Base-by-base conservation (phyloP, 2,888 invertebrate genomes). In the Neoascia interrupta region DNA sequence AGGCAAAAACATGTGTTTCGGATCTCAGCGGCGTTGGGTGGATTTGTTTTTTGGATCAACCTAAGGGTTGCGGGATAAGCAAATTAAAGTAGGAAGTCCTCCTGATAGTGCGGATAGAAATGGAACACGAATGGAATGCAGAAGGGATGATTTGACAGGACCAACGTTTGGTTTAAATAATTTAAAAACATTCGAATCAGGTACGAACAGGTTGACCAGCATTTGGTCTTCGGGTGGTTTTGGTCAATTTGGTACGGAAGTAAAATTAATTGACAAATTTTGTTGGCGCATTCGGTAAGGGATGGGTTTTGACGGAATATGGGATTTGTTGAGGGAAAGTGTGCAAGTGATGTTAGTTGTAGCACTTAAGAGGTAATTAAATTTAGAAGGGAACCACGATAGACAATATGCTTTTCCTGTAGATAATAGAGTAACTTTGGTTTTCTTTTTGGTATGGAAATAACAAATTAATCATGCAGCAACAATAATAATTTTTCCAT, bases 1-100 rank as follows among this genome's bases (percentile, higher is more conserved):
- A n/a, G n/a, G 66, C 47, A 49, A 84, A 87, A 87, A 87, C 88
- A 88, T 88, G 88, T 88, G 88, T 85, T 88, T 84, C 84, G 83
- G 86, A 86, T 88, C 88, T 87, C 88, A 88, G 84, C 84, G 16
- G 19, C 73, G 18, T 63, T 75, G 37, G 18, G 34, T 53, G 15
- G 18, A 3, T 39, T 41, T n/a, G n/a, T n/a, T 28, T 51, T 34
- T 15, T 31, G 21, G 53, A 72, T 66, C 64, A 43, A 31, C 70
- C 63, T 61, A 75, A 56, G 76, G 72, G 72, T 64, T 72, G 75
- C 16, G 47, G 6, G 8, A 31, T 45, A 39, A 39, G 41, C 53
- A 53, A 64, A 64, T 60, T 51, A 43, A 21, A 53, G 56, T 45
- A 53, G n/a, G n/a, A n/a, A n/a, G 47, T 66, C 60, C 45, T 53